Evolutionary conservation across 2,797 vertebrate genomes (phyloP).

Genomic region (Lepus townsendii): DNA sequence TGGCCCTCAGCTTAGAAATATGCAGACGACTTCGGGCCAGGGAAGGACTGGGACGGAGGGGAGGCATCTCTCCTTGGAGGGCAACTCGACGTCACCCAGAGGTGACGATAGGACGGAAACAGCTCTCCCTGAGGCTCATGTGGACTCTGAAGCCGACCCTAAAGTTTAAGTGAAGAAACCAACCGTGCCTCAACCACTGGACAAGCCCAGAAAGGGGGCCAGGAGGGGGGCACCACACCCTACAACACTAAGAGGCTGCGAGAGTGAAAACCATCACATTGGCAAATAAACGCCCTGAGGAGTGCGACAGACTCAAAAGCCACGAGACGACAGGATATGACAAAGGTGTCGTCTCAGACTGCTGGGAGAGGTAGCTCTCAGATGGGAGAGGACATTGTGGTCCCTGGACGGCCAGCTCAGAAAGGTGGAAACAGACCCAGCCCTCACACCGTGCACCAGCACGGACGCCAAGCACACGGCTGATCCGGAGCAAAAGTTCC

Average conservation of each 20-base stretch:
- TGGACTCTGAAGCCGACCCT: background rate
- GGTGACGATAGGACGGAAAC: no score
- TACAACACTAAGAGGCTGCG: background rate
- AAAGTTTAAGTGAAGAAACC: conserved; percentile 13
- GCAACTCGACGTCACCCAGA: no score
- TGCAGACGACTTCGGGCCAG: background rate
- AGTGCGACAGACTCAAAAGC: background rate
- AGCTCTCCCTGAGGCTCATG: no score
- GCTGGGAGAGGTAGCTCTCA: background rate
- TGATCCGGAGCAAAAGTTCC: background rate
- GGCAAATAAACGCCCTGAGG: background rate
- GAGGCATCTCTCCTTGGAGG: no score
- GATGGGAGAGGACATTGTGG: fast-evolving
- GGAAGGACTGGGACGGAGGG: no score
- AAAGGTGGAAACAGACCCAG: background rate
- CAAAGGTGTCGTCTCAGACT: no score
- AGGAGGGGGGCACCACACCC: no score
- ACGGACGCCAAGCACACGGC: background rate
- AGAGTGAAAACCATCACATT: background rate
- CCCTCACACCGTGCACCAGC: background rate
- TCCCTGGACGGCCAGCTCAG: background rate
- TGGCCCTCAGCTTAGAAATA: background rate
- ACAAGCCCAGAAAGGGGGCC: background rate
- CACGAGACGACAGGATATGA: fast-evolving
- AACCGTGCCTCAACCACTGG: background rate